Evolutionary conservation across 2,888 invertebrate species (phyloP), one percentile per base, ranked within the genome.

Genomic region (Mythimna albipuncta): DNA sequence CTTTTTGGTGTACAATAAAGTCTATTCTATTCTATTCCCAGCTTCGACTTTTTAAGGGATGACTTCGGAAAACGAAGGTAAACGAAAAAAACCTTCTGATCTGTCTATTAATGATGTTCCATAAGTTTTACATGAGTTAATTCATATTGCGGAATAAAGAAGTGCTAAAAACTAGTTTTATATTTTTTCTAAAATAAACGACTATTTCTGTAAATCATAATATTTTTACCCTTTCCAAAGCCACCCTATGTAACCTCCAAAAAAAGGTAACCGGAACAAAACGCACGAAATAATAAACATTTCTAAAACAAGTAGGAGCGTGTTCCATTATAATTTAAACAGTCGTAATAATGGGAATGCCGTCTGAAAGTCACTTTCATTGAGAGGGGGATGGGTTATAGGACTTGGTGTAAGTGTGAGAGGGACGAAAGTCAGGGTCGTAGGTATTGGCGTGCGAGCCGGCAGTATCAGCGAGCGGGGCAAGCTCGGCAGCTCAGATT

Each of bases 241-340:
- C 13, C 9, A 19, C 6, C 38, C 9, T 6, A 26, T 9, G 2
- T 52, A 41, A 44, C 32, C 26, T 58, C 55, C 11, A 61, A 67
- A 64, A 41, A 26, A 21, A 19, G 9, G 52, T 10, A 61, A 55
- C 44, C 21, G 54, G 2, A 79, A 78, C 57, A 70, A 82, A 86
- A 84, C 77, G 11, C 78, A 79, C 77, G 58, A 44, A 66, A 57
- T 62, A 65, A 74, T 83, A 77, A 86, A 79, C 79, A 77, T 74
- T 83, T 69, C 75, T 9, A 82, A 87, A 88, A 84, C 84, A 82
- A 82, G 66, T 67, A 77, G 82, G 81, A 89, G 88, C 90, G 89
- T 89, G 89, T 84, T 83, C 79, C 80, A 87, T 86, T 86, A 87
- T 86, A 89, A 87, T 89, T 89, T 87, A 85, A 87, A 81, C 86